Conservation (phyloP, 2,797 vertebrate genomes). For the Propithecus deckenii region DNA sequence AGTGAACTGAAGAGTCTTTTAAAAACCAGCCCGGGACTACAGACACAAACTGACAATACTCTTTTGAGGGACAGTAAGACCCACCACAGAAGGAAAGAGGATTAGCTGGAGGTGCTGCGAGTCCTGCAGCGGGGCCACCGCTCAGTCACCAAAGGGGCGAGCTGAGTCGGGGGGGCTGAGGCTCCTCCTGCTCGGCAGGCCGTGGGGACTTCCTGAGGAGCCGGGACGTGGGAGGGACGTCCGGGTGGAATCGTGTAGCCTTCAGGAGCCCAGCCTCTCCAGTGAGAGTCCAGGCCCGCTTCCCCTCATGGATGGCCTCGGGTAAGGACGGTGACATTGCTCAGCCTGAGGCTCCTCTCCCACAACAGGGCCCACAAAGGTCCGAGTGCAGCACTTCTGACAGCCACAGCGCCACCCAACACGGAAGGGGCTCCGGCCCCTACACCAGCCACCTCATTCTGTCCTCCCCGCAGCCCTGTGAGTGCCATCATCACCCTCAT, state of each 20-base stretch:
- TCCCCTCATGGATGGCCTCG: background rate
- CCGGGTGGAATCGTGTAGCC: background rate
- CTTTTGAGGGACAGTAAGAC: background rate
- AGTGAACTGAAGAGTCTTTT: background rate
- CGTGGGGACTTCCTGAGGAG: background rate
- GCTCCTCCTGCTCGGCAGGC: background rate
- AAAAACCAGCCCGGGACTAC: background rate
- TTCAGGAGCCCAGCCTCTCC: background rate
- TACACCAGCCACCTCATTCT: rapidly evolving
- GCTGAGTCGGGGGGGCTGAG: background rate
- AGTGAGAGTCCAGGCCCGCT: background rate
- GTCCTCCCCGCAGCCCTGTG: rapidly evolving
- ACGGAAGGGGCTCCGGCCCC: background rate
- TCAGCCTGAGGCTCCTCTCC: background rate
- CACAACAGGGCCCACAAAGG: too few relatives aligned
- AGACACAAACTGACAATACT: background rate
- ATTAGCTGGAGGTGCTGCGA: too few relatives aligned
- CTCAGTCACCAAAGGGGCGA: background rate
- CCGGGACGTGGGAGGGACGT: rapidly evolving
- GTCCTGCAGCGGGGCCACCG: background rate
- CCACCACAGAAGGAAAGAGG: background rate
- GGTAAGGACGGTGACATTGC: background rate
- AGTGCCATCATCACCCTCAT: rapidly evolving
- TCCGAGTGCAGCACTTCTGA: background rate
- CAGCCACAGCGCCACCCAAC: rapidly evolving